Evolutionary conservation across 1,140 invertebrate genomes (phyloP).

Genomic region (Geopemphigus sp.): DNA sequence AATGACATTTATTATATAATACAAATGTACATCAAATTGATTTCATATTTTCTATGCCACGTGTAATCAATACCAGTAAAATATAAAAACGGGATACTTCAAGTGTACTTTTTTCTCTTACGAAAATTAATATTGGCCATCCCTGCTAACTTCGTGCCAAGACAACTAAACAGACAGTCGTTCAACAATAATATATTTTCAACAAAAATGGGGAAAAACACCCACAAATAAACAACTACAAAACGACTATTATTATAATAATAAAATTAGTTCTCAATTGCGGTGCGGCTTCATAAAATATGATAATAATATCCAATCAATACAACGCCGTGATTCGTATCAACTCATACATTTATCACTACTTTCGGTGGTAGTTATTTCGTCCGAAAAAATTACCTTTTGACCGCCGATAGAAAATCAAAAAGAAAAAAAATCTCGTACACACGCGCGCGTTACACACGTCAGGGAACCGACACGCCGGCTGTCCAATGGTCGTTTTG

Average conservation of each 20-base stretch:
- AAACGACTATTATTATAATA: not conserved
- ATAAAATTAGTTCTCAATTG: not conserved
- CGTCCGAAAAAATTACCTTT: slow-evolving; percentile 6
- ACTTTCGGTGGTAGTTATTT: not conserved
- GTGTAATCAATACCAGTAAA: no score
- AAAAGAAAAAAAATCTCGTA: not conserved
- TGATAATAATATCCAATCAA: not conserved
- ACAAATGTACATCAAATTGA: no score
- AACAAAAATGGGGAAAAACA: no score
- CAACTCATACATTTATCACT: not conserved
- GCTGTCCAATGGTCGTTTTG: not conserved
- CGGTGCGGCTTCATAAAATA: not conserved
- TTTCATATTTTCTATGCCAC: no score
- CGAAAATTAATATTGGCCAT: no score
- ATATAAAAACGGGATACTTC: no score
- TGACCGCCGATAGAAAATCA: not conserved
- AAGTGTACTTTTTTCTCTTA: no score
- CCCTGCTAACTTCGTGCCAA: no score
- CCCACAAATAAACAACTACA: no score
- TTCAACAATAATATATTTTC: not conserved
- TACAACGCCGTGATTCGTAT: not conserved
- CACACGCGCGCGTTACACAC: not conserved
- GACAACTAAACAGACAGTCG: no score
- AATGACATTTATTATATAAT: not conserved
- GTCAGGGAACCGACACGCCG: not conserved